Conservation (phyloP, 2,888 invertebrate species). For the Philereme transversata region DNA sequence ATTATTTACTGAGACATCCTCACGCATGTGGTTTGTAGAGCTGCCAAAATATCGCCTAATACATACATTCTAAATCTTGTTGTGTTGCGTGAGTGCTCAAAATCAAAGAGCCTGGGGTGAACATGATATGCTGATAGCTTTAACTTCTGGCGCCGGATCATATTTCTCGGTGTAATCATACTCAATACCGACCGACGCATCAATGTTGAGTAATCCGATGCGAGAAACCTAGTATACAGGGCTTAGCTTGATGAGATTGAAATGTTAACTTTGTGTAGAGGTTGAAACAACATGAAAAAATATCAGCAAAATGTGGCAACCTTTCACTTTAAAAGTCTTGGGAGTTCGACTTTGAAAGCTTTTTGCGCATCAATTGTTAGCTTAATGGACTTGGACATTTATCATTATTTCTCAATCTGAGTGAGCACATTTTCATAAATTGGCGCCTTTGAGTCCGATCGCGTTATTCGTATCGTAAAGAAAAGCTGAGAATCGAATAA, state of each 20-base stretch:
- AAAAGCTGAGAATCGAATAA: slow-evolving; percentile 13
- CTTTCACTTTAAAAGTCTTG: slow-evolving; percentile 21
- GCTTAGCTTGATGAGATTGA: slow-evolving; percentile 26
- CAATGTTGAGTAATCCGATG: slow-evolving; percentile 52
- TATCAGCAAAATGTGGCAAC: slow-evolving; percentile 15
- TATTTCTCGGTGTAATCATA: slow-evolving; percentile 54
- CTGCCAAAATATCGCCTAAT: slow-evolving; percentile 11
- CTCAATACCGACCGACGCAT: slow-evolving; percentile 53
- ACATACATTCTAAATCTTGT: slow-evolving; percentile 13
- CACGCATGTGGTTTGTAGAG: slow-evolving; percentile 15
- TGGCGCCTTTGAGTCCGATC: slow-evolving; percentile 12
- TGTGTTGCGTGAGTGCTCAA: slow-evolving; percentile 25
- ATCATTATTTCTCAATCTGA: slow-evolving; percentile 33
- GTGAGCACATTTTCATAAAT: slow-evolving; percentile 14
- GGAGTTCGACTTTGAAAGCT: slow-evolving; percentile 24
- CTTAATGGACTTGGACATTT: slow-evolving; percentile 35
- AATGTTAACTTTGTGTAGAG: slow-evolving; percentile 3
- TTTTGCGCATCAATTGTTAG: slow-evolving; percentile 28
- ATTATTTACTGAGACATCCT: slow-evolving; percentile 22
- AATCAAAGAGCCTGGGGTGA: slow-evolving; percentile 19
- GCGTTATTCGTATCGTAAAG: slow-evolving; percentile 8
- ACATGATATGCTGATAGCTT: slow-evolving; percentile 32
- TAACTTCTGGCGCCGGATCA: slow-evolving; percentile 55
- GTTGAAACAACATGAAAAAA: slow-evolving; percentile 6
- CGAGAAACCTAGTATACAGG: slow-evolving; percentile 40